Evolutionary conservation across 2,797 vertebrate species (phyloP).

Genomic region (Silurus aristotelis): DNA sequence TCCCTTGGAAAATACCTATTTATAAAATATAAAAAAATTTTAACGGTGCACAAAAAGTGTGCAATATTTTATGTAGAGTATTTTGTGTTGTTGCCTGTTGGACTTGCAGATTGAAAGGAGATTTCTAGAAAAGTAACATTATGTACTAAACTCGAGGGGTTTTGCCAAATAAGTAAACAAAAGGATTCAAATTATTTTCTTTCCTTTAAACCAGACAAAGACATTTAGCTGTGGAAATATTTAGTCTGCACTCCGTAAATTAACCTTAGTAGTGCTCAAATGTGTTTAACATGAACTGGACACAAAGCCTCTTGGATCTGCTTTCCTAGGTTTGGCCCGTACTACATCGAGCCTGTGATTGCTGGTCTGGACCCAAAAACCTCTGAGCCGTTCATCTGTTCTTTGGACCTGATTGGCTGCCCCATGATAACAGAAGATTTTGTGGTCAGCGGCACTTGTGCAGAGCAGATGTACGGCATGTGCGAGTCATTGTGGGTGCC

Average conservation of each 20-base stretch:
- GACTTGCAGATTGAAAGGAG: no score
- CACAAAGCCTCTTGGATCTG: neutral
- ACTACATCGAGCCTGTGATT: conserved; percentile 95
- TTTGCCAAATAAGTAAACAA: neutral
- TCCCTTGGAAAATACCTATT: neutral
- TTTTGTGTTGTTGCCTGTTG: neutral
- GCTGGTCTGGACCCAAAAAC: conserved; percentile 91
- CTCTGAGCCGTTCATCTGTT: conserved; percentile 93
- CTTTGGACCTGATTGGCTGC: conserved; percentile 94
- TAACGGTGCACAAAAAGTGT: neutral
- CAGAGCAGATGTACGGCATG: conserved; percentile 99
- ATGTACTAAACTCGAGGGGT: neutral
- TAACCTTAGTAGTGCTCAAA: neutral
- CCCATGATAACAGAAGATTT: conserved; percentile 98
- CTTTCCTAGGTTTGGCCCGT: conserved; percentile 87
- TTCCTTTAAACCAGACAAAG: neutral
- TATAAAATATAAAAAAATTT: no score
- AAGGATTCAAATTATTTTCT: neutral
- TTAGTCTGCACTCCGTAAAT: neutral
- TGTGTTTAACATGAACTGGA: neutral
- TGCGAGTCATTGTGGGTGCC: conserved; percentile 98
- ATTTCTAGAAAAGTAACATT: neutral
- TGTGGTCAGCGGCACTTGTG: conserved; percentile 96
- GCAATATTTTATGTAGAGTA: neutral
- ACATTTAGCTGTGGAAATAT: neutral